phyloP scores from a whole-genome alignment of 2,888 invertebrate genomes.

The Zele albiditarsus region DNA sequence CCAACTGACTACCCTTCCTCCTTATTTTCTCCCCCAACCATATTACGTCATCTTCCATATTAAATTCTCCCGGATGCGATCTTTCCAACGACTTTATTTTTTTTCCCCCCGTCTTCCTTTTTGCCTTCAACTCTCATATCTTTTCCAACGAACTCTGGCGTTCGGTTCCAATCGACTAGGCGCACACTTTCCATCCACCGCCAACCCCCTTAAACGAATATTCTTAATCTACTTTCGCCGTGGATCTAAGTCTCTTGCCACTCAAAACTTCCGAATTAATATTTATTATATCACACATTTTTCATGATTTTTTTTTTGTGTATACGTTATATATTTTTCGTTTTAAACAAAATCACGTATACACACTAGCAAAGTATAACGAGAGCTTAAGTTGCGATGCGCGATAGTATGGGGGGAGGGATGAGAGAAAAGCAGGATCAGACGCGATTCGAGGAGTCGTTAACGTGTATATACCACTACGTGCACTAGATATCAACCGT shows the following conservation, averaged over 20 bases:
- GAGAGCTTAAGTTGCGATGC: background rate
- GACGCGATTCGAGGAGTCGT: conserved; percentile 37
- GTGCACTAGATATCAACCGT: conserved; percentile 37
- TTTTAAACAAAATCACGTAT: background rate
- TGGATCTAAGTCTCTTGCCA: background rate
- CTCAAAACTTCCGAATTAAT: conserved; percentile 16
- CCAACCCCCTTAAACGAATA: background rate
- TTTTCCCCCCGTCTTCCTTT: conserved; percentile 25
- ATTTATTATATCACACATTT: conserved; percentile 17
- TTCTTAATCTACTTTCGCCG: conserved; percentile 20
- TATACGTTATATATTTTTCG: background rate
- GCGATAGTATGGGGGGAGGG: conserved; percentile 10
- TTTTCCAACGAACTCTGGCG: conserved; percentile 36
- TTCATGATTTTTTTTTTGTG: background rate
- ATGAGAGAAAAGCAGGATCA: conserved; percentile 30
- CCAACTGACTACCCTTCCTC: background rate
- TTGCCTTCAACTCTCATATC: conserved; percentile 33
- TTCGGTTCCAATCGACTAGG: conserved; percentile 31
- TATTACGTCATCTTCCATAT: conserved; percentile 40
- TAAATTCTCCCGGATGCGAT: conserved; percentile 46
- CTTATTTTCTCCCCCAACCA: background rate
- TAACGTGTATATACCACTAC: conserved; percentile 34
- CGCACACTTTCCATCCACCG: background rate
- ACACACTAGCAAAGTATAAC: background rate
- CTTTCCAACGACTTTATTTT: conserved; percentile 30